Evolutionary conservation across 2,888 invertebrate species (phyloP), one percentile per base, ranked within the genome.

Genomic region (Standfussiana lucernea): DNA sequence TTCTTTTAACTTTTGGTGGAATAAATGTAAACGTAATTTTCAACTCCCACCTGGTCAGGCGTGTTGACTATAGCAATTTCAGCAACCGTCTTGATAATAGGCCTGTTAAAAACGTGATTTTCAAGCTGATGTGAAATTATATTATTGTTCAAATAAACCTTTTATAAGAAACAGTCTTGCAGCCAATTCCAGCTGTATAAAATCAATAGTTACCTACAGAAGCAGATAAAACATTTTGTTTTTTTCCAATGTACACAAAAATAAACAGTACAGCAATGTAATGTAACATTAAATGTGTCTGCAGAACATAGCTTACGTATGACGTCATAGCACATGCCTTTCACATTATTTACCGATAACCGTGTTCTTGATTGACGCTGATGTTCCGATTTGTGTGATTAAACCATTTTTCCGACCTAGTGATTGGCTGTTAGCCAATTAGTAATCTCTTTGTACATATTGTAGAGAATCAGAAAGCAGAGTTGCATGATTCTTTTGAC

Each of bases 391-490:
- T 71, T 32, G 32, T 32, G 59, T 35, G 65, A 74, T 86, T 77
- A 67, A 72, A 79, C 45, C 40, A 69, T 84, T 86, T 72, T 75
- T 71, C 35, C 18, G 61, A 64, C 64, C 61, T 75, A 75, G 81
- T 74, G 67, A 84, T 84, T 87, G 85, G 85, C 59, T n/a, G 11
- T 10, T 18, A 11, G 70, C 87, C 85, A 85, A 80, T 77, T 68
- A 75, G 56, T 65, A 59, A 69, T 50, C 32, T n/a, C 35, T 53
- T 59, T 72, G 15, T 65, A 64, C 65, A 13, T 65, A 64, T 82
- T 76, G 62, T 75, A 72, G 45, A 68, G 35, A 56, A 56, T 66
- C 21, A 28, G 11, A 15, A 28, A 59, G 8, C 59, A 32, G 18
- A 32, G 32, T 18, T 32, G 56, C 7, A 32, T 32, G 59, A 59